phyloP scores from a whole-genome alignment of 2,797 vertebrate species.

The Gymnothorax reevesii region DNA sequence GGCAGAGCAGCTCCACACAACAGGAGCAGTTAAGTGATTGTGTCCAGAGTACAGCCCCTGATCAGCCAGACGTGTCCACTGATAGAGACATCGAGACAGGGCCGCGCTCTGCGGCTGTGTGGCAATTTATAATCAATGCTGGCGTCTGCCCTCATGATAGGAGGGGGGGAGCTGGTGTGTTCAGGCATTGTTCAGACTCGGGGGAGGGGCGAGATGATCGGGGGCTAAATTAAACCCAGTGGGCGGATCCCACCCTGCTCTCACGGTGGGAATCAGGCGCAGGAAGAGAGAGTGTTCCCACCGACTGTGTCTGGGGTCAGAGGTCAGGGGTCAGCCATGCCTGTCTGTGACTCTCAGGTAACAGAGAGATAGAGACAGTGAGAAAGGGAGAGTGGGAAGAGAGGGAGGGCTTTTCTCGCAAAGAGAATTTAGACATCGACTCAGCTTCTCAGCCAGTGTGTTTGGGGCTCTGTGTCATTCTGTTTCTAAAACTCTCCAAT shows the following conservation, averaged over 20 bases:
- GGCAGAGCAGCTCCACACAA: constrained; percentile 37
- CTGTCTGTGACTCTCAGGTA: constrained; percentile 36
- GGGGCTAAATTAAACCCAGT: constrained; percentile 15
- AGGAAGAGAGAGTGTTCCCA: constrained; percentile 37
- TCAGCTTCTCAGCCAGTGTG: constrained; percentile 23
- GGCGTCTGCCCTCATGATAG: constrained; percentile 21
- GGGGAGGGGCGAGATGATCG: neutral
- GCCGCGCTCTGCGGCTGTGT: constrained; percentile 37
- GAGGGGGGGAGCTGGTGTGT: neutral
- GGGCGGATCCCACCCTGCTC: neutral
- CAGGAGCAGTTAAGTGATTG: constrained; percentile 43
- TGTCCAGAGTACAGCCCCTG: constrained; percentile 33
- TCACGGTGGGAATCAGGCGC: constrained; percentile 32
- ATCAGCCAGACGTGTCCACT: constrained; percentile 36
- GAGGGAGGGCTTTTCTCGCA: neutral
- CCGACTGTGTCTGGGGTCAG: constrained; percentile 37
- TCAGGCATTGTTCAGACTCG: constrained; percentile 8
- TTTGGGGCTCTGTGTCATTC: neutral
- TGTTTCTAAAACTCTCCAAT: neutral
- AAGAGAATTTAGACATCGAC: constrained; percentile 18
- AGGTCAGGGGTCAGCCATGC: constrained; percentile 31
- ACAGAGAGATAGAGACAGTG: constrained; percentile 2
- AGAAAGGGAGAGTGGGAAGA: neutral
- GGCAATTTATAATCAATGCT: constrained; percentile 35
- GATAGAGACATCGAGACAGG: constrained; percentile 39